Conservation (phyloP, 2,113 vertebrate genomes). For the Elaphurus davidianus region DNA sequence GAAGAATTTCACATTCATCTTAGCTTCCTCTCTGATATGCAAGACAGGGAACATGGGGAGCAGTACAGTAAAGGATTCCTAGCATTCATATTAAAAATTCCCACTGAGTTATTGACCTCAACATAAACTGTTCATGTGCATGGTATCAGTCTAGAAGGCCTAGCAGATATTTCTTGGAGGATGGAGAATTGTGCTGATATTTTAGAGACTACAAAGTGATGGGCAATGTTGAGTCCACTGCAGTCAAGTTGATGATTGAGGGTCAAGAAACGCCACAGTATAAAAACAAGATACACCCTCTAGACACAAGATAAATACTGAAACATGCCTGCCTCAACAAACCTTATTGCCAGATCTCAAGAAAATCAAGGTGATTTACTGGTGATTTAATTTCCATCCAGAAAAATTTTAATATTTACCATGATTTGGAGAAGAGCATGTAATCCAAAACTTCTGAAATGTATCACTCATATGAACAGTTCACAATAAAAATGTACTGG, state of each 20-base stretch:
- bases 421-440: no score
- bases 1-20: background rate
- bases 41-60: background rate
- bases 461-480: background rate
- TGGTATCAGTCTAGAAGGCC: background rate
- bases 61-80: background rate
- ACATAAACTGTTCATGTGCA: no score
- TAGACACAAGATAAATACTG: background rate
- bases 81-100: background rate
- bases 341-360: background rate
- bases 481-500: background rate
- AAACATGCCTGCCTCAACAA: background rate
- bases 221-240: background rate
- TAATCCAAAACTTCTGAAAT: background rate
- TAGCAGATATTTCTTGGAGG: background rate
- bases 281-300: background rate
- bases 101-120: background rate
- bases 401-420: background rate
- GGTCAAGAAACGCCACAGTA: background rate
- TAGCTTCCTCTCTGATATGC: background rate
- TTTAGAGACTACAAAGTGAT: background rate
- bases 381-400: background rate
- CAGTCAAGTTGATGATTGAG: background rate
- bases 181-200: background rate
- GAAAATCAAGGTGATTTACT: background rate